Conservation (phyloP, 2,797 vertebrate species). For the Uromys caudimaculatus region DNA sequence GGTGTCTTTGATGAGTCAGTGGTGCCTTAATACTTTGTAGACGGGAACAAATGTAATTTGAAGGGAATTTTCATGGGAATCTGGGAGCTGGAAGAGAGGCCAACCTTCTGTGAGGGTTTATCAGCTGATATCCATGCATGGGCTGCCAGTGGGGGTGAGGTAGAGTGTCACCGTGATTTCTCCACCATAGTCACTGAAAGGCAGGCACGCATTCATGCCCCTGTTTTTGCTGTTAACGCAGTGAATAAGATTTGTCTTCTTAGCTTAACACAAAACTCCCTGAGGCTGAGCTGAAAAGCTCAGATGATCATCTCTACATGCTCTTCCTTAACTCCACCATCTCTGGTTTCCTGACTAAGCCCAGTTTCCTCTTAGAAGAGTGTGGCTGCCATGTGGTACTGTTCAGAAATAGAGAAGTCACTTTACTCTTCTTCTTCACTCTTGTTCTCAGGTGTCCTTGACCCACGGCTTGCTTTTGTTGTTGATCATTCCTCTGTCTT, state of each 20-base stretch:
- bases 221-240: not conserved
- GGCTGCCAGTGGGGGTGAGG: not conserved
- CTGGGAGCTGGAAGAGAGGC: not conserved
- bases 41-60: constrained; percentile 59
- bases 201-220: not conserved
- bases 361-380: not conserved
- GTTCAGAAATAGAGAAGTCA: not conserved
- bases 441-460: constrained; percentile 14
- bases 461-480: not conserved
- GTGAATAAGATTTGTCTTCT: constrained; percentile 30
- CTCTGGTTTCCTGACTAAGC: not conserved
- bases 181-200: not conserved
- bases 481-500: not conserved
- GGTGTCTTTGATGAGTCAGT: constrained; percentile 65
- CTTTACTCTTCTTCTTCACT: not conserved
- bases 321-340: not conserved
- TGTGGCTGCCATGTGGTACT: not conserved
- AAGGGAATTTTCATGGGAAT: constrained; percentile 45
- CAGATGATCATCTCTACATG: not conserved
- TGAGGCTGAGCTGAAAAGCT: not conserved
- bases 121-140: not conserved
- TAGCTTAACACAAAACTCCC: not conserved
- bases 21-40: constrained; percentile 58
- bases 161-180: not conserved
- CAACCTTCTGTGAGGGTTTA: constrained; percentile 2